A percentile compares a stretch with the other conserved stretches of the same genome.
Conservation (phyloP, 2,888 invertebrate genomes). For the Osmoderma eremita region DNA sequence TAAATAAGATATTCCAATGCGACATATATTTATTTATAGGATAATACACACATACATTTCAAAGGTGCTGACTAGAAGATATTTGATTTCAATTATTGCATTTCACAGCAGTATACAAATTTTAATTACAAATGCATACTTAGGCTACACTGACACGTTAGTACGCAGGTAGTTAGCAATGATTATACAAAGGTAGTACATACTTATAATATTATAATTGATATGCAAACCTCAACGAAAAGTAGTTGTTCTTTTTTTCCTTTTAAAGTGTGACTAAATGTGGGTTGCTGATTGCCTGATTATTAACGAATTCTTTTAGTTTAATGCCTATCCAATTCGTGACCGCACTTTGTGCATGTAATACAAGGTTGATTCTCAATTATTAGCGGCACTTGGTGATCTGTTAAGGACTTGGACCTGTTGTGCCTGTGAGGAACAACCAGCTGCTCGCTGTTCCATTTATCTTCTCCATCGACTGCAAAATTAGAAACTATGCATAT, state of each 20-base stretch:
- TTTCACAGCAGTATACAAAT: constrained; percentile 55
- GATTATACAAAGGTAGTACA: no score
- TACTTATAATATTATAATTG: no score
- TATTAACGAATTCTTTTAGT: neutral
- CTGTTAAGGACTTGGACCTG: constrained; percentile 68
- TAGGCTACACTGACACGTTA: neutral
- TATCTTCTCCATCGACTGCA: constrained; percentile 19
- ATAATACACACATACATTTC: constrained; percentile 8
- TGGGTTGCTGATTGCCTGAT: neutral
- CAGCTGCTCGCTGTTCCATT: constrained; percentile 1
- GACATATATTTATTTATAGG: constrained; percentile 15
- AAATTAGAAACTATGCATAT: constrained; percentile 1
- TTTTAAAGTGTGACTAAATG: no score
- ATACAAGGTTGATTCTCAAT: constrained; percentile 38
- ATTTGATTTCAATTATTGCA: constrained; percentile 53
- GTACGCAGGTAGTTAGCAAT: neutral
- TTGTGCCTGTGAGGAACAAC: constrained; percentile 63
- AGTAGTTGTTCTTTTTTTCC: no score
- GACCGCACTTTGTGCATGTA: constrained; percentile 61
- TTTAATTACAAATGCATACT: constrained; percentile 14
- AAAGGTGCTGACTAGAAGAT: constrained; percentile 15
- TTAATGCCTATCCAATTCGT: constrained; percentile 46
- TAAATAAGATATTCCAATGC: neutral
- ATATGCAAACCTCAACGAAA: no score
- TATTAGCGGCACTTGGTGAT: constrained; percentile 60